phyloP scores from a whole-genome alignment of 2,113 vertebrate genomes.

The Amazona guildingii region DNA sequence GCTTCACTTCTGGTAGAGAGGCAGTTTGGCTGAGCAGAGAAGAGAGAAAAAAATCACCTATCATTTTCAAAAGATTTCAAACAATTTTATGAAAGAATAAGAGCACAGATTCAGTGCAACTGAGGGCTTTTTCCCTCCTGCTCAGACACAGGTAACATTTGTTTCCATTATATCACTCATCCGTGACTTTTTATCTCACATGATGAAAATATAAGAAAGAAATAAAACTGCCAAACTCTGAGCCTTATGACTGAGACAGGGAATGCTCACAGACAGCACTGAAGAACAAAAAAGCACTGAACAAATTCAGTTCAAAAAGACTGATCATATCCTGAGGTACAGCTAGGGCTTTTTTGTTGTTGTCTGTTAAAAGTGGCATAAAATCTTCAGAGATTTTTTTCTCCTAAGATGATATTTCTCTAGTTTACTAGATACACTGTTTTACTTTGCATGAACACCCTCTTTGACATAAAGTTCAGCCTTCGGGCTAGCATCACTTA shows the following conservation, averaged over 20 bases:
- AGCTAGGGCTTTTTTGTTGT: constrained; percentile 56
- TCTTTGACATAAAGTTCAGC: constrained; percentile 64
- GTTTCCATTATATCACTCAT: constrained; percentile 66
- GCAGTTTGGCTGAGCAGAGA: background rate
- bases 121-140: constrained; percentile 39
- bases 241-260: constrained; percentile 55
- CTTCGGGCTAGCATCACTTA: constrained; percentile 22
- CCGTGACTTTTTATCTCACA: constrained; percentile 66
- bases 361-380: constrained; percentile 72
- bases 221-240: constrained; percentile 63
- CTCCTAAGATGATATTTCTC: constrained; percentile 56
- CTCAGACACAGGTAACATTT: constrained; percentile 71
- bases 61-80: constrained; percentile 7
- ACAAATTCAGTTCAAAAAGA: constrained; percentile 77
- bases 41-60: background rate
- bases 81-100: constrained; percentile 37
- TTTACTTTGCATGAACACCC: constrained; percentile 62
- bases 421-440: constrained; percentile 61
- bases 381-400: constrained; percentile 58
- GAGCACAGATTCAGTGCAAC: background rate
- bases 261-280: constrained; percentile 54
- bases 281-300: constrained; percentile 63
- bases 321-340: constrained; percentile 67
- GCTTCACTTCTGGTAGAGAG: background rate
- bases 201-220: constrained; percentile 72